Evolutionary conservation across 2,797 vertebrate species (phyloP), one percentile per base, ranked within the genome.

Genomic region (Coilia nasus): DNA sequence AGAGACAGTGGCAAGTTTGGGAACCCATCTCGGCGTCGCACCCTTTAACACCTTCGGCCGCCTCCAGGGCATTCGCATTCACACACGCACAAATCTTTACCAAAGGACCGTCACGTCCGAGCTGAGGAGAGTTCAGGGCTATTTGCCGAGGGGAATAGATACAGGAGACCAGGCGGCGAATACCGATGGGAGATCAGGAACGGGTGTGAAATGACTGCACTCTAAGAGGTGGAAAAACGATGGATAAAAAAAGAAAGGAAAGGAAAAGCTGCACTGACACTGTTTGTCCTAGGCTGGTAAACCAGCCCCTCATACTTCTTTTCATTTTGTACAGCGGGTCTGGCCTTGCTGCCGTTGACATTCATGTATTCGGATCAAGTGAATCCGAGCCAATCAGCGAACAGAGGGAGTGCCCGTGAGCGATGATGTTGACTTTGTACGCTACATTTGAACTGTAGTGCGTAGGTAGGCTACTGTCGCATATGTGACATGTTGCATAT

Each of bases 51-150:
- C 57, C 64, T 17, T 6, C 64, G 1, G 15, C 17, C 3, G 17
- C 31, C 71, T 75, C 28, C 31, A 19, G 67, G 7, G 67, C 67
- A 75, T 75, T 75, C 67, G 14, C 67, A 75, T 75, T 75, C 67
- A 75, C 35, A 17, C 14, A 14, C 25, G 2, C 25, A 25, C 67
- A 44, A 44, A 78, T 31, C 71, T 78, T 78, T 78, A 78, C 35
- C 71, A 19, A 41, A 78, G 71, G 71, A 78, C 31, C 71, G 10
- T 44, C 15, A 19, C 9, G 35, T 44, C 15, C 35, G 6, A 78
- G 21, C 71, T 78, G 71, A 78, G 71, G 15, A 44, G 35, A 44
- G 35, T 78, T 78, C 71, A 21, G 71, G 35, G 17, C 71, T 41
- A 44, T 44, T 78, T 19, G 35, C 35, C 7, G 31, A 21, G 35